phyloP scores from a whole-genome alignment of 2,113 vertebrate genomes.

The Conger conger region DNA sequence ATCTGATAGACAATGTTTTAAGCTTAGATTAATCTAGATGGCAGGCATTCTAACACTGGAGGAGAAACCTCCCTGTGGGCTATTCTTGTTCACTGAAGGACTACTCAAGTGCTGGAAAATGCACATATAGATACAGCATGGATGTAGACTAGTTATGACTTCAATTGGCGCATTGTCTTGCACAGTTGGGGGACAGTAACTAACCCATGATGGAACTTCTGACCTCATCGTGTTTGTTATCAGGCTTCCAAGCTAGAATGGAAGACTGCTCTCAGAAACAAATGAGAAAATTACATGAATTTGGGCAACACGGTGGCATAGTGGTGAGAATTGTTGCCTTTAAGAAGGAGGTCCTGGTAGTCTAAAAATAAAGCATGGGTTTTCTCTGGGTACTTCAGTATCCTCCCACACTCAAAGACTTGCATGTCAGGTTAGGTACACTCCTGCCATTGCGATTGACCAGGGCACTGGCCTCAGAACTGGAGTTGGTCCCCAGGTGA shows the following conservation, averaged over 20 bases:
- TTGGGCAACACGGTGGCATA: too few relatives aligned
- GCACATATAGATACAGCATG: slow-evolving; percentile 18
- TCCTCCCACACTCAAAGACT: too few relatives aligned
- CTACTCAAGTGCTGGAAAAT: slow-evolving; percentile 24
- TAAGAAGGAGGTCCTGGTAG: too few relatives aligned
- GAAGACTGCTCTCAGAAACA: neutral
- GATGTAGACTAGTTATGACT: slow-evolving; percentile 28
- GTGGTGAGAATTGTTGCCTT: too few relatives aligned
- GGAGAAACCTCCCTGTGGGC: slow-evolving; percentile 24
- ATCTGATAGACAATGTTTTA: slow-evolving; percentile 50
- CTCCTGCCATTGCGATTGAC: too few relatives aligned
- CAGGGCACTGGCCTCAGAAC: too few relatives aligned
- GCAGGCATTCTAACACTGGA: slow-evolving; percentile 37
- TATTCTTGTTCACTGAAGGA: slow-evolving; percentile 26
- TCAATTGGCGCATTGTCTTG: slow-evolving; percentile 20
- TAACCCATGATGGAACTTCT: neutral
- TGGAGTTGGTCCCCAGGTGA: too few relatives aligned
- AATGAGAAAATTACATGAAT: neutral
- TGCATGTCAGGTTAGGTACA: too few relatives aligned
- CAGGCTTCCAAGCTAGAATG: neutral
- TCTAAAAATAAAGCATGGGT: too few relatives aligned
- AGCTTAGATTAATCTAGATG: slow-evolving; percentile 49
- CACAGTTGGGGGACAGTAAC: neutral
- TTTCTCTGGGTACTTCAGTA: too few relatives aligned
- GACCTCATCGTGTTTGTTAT: neutral